A percentile compares a stretch with the other conserved stretches of the same genome.
Conservation (phyloP, 2,113 vertebrate species). For the Corythoichthys intestinalis region DNA sequence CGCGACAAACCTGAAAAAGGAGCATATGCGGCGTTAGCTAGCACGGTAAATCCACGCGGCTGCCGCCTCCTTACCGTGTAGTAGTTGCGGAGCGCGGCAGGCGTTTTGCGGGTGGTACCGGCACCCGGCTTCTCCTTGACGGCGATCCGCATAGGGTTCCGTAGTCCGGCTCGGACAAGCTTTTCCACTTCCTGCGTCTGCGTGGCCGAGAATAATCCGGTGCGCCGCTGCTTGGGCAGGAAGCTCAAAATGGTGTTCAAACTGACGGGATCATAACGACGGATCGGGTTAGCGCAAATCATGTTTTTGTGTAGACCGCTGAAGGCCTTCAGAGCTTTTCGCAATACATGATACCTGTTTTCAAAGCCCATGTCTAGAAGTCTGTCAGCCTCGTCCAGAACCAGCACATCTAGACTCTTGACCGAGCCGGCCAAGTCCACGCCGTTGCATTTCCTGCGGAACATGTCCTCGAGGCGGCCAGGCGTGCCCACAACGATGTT, state of each 20-base stretch:
- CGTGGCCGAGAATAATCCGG: slow-evolving; percentile 93
- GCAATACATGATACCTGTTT: slow-evolving; percentile 80
- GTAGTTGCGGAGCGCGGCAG: slow-evolving; percentile 84
- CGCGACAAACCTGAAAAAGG: slow-evolving; percentile 77
- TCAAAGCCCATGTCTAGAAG: slow-evolving; percentile 96
- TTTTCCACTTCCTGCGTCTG: slow-evolving; percentile 97
- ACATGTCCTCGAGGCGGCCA: slow-evolving; percentile 93
- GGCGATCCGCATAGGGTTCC: slow-evolving; percentile 88
- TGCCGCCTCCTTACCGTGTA: slow-evolving; percentile 76
- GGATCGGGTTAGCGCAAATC: too few species aligned
- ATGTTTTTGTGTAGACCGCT: too few species aligned
- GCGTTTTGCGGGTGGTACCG: slow-evolving; percentile 82
- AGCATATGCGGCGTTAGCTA: too few species aligned
- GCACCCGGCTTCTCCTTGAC: slow-evolving; percentile 94
- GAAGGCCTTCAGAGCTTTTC: too few species aligned
- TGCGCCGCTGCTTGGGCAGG: slow-evolving; percentile 92
- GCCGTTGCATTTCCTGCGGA: slow-evolving; percentile 86
- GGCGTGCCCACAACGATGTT: slow-evolving; percentile 92
- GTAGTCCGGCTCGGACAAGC: slow-evolving; percentile 88
- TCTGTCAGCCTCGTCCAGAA: slow-evolving; percentile 92
- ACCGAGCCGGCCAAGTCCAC: slow-evolving; percentile 81
- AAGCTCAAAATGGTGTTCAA: slow-evolving; percentile 86
- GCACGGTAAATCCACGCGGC: too few species aligned
- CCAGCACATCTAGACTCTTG: slow-evolving; percentile 85
- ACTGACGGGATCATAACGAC: slow-evolving; percentile 54